A percentile compares a stretch with the other conserved stretches of the same genome.
Conservation (phyloP, 1,140 invertebrate genomes). For the Trissolcus basalis region DNA sequence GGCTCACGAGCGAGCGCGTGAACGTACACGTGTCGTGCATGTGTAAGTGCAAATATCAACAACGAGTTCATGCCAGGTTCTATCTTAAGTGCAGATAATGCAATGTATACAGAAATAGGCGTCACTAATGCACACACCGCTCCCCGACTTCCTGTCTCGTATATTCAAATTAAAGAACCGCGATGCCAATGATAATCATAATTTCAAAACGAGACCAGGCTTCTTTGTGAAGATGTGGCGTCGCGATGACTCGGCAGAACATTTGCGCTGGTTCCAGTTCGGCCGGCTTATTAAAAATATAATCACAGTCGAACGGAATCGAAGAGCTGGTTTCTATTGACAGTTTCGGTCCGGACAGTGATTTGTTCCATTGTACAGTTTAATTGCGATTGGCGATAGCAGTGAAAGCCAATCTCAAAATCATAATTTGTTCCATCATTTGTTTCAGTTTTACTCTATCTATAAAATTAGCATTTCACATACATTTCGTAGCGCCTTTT, state of each 20-base stretch:
- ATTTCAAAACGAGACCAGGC: conserved; percentile 49
- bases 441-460: too few relatives aligned
- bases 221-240: conserved; percentile 33
- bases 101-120: conserved; percentile 63
- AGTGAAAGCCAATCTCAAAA: background rate
- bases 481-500: too few relatives aligned
- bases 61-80: conserved; percentile 32
- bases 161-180: conserved; percentile 62
- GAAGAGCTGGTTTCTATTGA: background rate
- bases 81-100: conserved; percentile 62
- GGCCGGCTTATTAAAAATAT: conserved; percentile 32
- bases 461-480: too few relatives aligned
- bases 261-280: conserved; percentile 14
- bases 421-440: too few relatives aligned
- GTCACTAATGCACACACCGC: conserved; percentile 56
- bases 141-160: conserved; percentile 59
- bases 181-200: conserved; percentile 55
- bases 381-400: conserved; percentile 15
- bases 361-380: conserved; percentile 16
- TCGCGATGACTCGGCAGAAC: conserved; percentile 42
- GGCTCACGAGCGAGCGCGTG: conserved; percentile 2
- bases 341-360: too few relatives aligned
- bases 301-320: conserved; percentile 25
- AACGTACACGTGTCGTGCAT: conserved; percentile 21
- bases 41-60: conserved; percentile 43